Evolutionary conservation across 2,888 invertebrate genomes (phyloP).

Genomic region (Mimachlamys varia): DNA sequence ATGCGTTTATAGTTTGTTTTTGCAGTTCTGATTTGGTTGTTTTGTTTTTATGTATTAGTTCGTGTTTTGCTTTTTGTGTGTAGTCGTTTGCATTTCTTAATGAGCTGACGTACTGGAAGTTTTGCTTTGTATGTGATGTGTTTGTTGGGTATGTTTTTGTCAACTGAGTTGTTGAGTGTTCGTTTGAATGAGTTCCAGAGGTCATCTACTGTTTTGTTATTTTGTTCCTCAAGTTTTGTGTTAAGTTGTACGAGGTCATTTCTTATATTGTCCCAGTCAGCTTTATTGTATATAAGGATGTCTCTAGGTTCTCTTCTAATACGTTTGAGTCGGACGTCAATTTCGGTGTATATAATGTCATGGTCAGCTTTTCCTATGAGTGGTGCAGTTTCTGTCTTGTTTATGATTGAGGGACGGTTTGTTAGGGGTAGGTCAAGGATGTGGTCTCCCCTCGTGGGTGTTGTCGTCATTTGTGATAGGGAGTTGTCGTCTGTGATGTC

Average conservation of each 20-base stretch:
- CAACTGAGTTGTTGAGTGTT: background rate
- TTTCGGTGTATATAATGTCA: background rate
- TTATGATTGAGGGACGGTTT: background rate
- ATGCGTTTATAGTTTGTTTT: background rate
- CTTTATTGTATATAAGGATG: background rate
- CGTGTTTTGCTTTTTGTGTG: background rate
- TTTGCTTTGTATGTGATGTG: slow-evolving; percentile 6
- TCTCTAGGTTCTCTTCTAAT: background rate
- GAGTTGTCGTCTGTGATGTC: slow-evolving; percentile 1
- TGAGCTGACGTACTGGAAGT: background rate
- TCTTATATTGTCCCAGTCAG: background rate
- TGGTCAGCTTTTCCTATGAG: background rate
- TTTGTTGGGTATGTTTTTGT: background rate
- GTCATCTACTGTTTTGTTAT: no score
- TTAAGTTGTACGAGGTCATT: background rate
- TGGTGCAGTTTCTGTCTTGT: background rate
- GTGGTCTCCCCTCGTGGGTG: background rate
- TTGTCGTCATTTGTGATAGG: background rate
- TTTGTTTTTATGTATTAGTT: background rate
- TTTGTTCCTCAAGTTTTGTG: background rate
- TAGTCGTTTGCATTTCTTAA: background rate
- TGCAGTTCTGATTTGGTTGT: background rate
- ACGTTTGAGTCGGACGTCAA: background rate
- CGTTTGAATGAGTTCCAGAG: background rate
- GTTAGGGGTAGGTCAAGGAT: background rate